phyloP scores from a whole-genome alignment of 2,113 vertebrate species.

The Salvelinus namaycush region DNA sequence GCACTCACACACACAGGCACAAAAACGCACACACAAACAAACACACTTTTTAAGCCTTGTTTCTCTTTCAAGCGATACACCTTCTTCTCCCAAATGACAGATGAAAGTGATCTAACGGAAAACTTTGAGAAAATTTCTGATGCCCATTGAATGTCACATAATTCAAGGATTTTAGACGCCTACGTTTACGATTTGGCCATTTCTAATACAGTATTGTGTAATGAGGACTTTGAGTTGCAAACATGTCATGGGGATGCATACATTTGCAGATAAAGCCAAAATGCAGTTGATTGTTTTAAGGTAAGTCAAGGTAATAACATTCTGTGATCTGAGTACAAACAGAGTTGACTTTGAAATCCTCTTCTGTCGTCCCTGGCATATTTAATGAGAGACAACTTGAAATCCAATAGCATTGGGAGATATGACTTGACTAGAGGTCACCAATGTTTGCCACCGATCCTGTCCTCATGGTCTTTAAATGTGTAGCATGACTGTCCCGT shows the following conservation, averaged over 20 bases:
- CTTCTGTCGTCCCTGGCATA: neutral
- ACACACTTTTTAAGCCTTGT: neutral
- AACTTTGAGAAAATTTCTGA: too few relatives aligned
- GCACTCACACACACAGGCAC: neutral
- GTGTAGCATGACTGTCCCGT: neutral
- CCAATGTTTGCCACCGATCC: neutral
- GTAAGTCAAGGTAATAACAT: neutral
- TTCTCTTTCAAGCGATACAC: too few relatives aligned
- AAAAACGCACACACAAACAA: neutral
- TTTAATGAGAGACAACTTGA: neutral
- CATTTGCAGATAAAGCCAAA: too few relatives aligned
- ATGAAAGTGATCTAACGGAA: too few relatives aligned
- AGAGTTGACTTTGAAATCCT: neutral
- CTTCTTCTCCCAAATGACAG: too few relatives aligned
- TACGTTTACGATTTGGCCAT: too few relatives aligned
- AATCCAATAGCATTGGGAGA: neutral
- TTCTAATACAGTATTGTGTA: too few relatives aligned
- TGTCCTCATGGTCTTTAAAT: neutral
- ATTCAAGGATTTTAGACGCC: too few relatives aligned
- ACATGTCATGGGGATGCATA: too few relatives aligned
- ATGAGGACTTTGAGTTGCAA: too few relatives aligned
- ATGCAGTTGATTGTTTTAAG: too few relatives aligned
- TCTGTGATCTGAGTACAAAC: neutral
- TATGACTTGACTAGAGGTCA: neutral
- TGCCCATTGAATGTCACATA: too few relatives aligned